These are phyloP conservation scores for Drosophila ohnishii DNA, from an alignment of 1,140 invertebrate genomes.

Conservation along the genomic window DNA sequence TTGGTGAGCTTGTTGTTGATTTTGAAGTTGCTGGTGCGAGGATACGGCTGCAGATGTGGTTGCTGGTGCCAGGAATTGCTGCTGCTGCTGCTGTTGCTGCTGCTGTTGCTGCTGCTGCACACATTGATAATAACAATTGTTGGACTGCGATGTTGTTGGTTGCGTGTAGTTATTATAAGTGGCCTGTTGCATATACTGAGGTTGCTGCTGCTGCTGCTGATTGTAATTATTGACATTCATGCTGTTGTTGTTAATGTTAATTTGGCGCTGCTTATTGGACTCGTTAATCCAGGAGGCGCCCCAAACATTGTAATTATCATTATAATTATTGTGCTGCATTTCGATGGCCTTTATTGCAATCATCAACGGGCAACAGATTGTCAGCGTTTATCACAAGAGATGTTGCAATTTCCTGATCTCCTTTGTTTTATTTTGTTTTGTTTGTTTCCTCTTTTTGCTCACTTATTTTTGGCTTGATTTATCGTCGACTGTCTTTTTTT, in stretches of 20 bases:
- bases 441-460: constrained; percentile 11
- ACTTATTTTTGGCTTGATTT: constrained; percentile 50
- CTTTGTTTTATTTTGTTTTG: constrained; percentile 29
- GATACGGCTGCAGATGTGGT: constrained; percentile 37
- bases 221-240: constrained; percentile 67
- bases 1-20: constrained; percentile 9
- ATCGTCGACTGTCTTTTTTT: constrained; percentile 19
- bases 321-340: constrained; percentile 69
- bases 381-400: constrained; percentile 71
- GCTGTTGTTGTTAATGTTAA: constrained; percentile 55
- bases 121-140: constrained; percentile 52
- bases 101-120: constrained; percentile 39
- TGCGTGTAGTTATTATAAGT: constrained; percentile 43
- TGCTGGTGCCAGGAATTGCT: constrained; percentile 45
- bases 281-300: constrained; percentile 45
- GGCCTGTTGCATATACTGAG: constrained; percentile 37
- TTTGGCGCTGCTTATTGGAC: constrained; percentile 58
- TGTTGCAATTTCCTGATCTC: constrained; percentile 34
- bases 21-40: constrained; percentile 24
- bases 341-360: constrained; percentile 70
- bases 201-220: constrained; percentile 54
- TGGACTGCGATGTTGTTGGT: constrained; percentile 52
- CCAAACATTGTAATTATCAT: constrained; percentile 61
- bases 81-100: constrained; percentile 38
- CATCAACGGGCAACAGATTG: constrained; percentile 73